phyloP scores from a whole-genome alignment of 2,113 vertebrate species.

The Elaphurus davidianus region DNA sequence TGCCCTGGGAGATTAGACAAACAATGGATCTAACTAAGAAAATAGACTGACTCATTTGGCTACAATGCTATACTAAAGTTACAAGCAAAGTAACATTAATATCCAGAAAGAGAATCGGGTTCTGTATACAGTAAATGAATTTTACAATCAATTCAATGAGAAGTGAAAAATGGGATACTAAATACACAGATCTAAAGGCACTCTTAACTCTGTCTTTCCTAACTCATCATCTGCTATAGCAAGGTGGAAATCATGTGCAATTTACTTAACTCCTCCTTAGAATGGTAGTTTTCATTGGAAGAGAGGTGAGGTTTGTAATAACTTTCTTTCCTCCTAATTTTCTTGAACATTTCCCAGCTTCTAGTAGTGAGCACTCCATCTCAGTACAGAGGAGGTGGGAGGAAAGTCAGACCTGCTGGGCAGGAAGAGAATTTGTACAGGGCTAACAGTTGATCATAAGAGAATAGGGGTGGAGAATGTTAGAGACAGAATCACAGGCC shows the following conservation, averaged over 20 bases:
- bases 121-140: constrained; percentile 30
- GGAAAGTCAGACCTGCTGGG: background rate
- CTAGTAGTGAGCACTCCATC: background rate
- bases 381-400: background rate
- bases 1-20: constrained; percentile 75
- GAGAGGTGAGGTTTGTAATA: background rate
- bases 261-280: constrained; percentile 2
- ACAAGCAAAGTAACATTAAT: constrained; percentile 57
- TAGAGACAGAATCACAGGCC: constrained; percentile 37
- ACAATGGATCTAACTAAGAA: constrained; percentile 76
- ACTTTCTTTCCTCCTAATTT: background rate
- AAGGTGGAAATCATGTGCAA: background rate
- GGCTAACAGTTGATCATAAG: background rate
- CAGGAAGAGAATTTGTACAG: background rate
- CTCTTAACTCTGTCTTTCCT: background rate
- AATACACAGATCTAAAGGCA: background rate
- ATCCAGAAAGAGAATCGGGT: constrained; percentile 24
- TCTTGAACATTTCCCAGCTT: background rate
- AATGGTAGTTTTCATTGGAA: background rate
- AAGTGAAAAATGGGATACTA: background rate
- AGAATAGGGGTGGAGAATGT: constrained; percentile 9
- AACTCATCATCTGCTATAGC: background rate
- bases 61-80: constrained; percentile 49
- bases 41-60: constrained; percentile 76
- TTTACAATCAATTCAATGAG: constrained; percentile 32